Percentiles rank a stretch among this genome's conserved stretches.
Conservation (phyloP, 1,140 invertebrate genomes). For the Drosophila lacteicornis region DNA sequence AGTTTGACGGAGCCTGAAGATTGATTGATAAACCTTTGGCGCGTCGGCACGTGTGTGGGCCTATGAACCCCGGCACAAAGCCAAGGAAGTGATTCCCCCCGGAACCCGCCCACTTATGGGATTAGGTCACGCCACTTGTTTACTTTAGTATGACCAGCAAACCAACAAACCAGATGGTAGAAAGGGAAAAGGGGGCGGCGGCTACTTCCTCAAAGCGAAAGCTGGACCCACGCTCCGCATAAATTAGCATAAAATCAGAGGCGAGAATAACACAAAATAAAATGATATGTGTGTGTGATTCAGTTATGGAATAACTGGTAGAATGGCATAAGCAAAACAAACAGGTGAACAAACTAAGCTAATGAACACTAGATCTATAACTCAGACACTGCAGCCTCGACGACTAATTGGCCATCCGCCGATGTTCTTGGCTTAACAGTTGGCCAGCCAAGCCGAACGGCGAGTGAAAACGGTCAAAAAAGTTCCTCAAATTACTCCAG, state of each 20-base stretch:
- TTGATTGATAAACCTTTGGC: slow-evolving; percentile 46
- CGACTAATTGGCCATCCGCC: slow-evolving; percentile 52
- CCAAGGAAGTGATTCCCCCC: slow-evolving; percentile 30
- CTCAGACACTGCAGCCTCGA: slow-evolving; percentile 12
- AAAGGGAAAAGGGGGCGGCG: slow-evolving; percentile 9
- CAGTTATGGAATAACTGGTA: slow-evolving; percentile 55
- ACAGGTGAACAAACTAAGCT: slow-evolving; percentile 79
- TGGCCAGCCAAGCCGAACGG: slow-evolving; percentile 63
- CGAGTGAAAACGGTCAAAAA: slow-evolving; percentile 43
- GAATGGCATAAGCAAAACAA: slow-evolving; percentile 45
- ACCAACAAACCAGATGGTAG: not conserved
- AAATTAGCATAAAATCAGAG: slow-evolving; percentile 71
- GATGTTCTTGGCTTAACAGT: slow-evolving; percentile 52
- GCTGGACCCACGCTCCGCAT: slow-evolving; percentile 75
- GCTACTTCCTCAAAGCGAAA: slow-evolving; percentile 59
- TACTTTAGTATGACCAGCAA: slow-evolving; percentile 17
- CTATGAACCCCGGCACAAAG: slow-evolving; percentile 29
- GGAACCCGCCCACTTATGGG: slow-evolving; percentile 30
- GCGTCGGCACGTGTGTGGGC: slow-evolving; percentile 52
- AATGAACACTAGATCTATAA: slow-evolving; percentile 51
- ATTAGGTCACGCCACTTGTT: slow-evolving; percentile 64
- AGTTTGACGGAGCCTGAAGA: slow-evolving; percentile 36
- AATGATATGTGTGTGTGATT: slow-evolving; percentile 26
- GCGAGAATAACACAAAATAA: slow-evolving; percentile 52
- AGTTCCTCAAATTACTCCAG: slow-evolving; percentile 29